A percentile compares a stretch with the other conserved stretches of the same genome.
phyloP scores from a whole-genome alignment of 1,140 invertebrate species.

The Telenomus remus region DNA sequence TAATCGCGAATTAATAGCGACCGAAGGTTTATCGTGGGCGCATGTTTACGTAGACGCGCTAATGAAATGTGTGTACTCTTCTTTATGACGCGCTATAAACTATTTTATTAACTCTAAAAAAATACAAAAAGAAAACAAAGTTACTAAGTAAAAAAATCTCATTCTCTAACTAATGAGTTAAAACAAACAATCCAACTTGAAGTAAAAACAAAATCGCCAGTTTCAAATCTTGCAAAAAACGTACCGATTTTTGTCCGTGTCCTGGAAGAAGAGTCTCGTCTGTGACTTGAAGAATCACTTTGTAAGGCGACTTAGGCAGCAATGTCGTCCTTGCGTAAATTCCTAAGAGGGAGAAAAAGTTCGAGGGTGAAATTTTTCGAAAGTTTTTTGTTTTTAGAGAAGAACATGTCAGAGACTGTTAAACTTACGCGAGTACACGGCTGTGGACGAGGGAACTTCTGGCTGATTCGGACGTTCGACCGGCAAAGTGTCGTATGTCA shows the following conservation, averaged over 20 bases:
- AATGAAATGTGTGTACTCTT: too few relatives aligned
- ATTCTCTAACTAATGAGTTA: too few relatives aligned
- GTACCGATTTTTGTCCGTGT: slow-evolving; percentile 66
- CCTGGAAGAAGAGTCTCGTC: slow-evolving; percentile 67
- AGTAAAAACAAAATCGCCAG: too few relatives aligned
- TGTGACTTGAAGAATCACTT: slow-evolving; percentile 68
- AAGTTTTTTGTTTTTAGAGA: slow-evolving; percentile 10
- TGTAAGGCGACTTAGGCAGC: slow-evolving; percentile 72
- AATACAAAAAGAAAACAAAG: too few relatives aligned
- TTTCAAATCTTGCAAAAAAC: too few relatives aligned
- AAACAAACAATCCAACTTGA: too few relatives aligned
- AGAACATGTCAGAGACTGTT: slow-evolving; percentile 2
- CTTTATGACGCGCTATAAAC: too few relatives aligned
- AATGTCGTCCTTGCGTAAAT: slow-evolving; percentile 67
- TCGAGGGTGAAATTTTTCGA: not conserved
- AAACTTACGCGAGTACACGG: slow-evolving; percentile 66
- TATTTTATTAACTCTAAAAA: too few relatives aligned
- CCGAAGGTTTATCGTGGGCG: slow-evolving; percentile 41
- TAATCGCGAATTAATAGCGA: slow-evolving; percentile 61
- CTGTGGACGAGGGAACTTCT: slow-evolving; percentile 62
- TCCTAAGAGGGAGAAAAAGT: slow-evolving; percentile 58
- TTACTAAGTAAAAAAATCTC: too few relatives aligned
- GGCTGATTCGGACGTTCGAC: slow-evolving; percentile 58
- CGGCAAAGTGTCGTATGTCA: slow-evolving; percentile 62
- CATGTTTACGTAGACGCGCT: slow-evolving; percentile 19